Percentiles rank a stretch among this genome's conserved stretches.
Evolutionary conservation across 2,113 vertebrate species (phyloP).

Genomic region (Gasterosteus nipponicus): DNA sequence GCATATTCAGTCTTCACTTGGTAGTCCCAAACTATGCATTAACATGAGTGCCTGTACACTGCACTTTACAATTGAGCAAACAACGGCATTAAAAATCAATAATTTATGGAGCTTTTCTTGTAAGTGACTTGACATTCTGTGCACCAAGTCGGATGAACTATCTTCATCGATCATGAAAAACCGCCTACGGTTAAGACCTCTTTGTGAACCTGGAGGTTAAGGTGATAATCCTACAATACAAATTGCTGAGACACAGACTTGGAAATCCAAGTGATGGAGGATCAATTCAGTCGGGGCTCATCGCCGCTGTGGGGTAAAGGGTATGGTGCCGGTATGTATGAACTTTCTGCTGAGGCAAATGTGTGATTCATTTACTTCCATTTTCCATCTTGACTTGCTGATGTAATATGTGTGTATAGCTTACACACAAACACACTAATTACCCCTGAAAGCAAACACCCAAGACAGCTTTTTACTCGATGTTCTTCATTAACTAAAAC

Average conservation of each 20-base stretch:
- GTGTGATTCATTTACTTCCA: slow-evolving; percentile 26
- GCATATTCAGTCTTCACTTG: neutral
- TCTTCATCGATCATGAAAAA: slow-evolving; percentile 63
- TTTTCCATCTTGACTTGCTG: slow-evolving; percentile 39
- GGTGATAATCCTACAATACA: slow-evolving; percentile 49
- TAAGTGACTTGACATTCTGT: slow-evolving; percentile 42
- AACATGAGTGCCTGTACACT: neutral
- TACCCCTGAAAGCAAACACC: slow-evolving; percentile 23
- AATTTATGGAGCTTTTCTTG: neutral
- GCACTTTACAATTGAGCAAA: neutral
- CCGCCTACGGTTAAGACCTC: slow-evolving; percentile 48
- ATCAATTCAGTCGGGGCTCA: slow-evolving; percentile 21
- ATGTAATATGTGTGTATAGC: slow-evolving; percentile 9
- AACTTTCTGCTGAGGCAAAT: slow-evolving; percentile 1
- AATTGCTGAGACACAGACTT: slow-evolving; percentile 11
- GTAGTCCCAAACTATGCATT: neutral
- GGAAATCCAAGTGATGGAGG: slow-evolving; percentile 48
- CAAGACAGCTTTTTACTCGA: slow-evolving; percentile 19
- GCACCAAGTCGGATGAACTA: slow-evolving; percentile 39
- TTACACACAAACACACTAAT: slow-evolving; percentile 15
- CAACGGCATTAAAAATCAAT: neutral
- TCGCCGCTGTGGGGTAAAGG: slow-evolving; percentile 11
- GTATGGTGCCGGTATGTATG: neutral
- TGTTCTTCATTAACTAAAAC: slow-evolving; percentile 20
- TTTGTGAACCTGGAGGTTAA: slow-evolving; percentile 42